Base-by-base conservation (phyloP, 2,888 invertebrate genomes). In the Ochropleura plecta region DNA sequence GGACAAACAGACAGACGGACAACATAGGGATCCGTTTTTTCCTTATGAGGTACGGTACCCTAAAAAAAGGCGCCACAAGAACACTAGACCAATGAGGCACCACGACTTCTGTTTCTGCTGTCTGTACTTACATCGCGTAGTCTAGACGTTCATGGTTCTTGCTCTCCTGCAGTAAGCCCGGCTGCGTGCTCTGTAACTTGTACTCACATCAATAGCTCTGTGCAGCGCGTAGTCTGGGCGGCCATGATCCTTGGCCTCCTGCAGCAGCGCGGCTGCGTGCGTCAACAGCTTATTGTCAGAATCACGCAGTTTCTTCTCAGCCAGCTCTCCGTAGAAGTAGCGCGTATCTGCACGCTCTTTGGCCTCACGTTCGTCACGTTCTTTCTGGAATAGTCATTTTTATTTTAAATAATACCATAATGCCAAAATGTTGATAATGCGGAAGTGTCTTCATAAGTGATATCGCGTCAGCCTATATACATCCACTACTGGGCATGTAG, bases 281-380 rank as follows among this genome's bases (percentile, higher is more conserved):
- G 93, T 89, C 70, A 97, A 94, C 91, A 97, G 95, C 88, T 94
- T 93, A 83, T 95, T 93, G 90, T 97, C 97, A 0, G 95, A 96
- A 68, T 85, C 92, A 2, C 96, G 92, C 66, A 95, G 88, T 84
- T 94, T 93, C 76, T 87, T 84, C 82, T 93, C 91, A 1, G 94
- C 94, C 44, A 93, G 86, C 83, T 86, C 90, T n/a, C 96, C 96
- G 91, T 96, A 94, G 93, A 94, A 96, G 91, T 92, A 82, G 2
- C 93, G 93, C 7, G 87, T 88, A 18, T 94, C 95, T 0, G 93
- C 94, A 0, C 64, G 88, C 88, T 92, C 93, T 42, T 82, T 88
- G 0, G 92, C 93, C 9, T 93, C 93, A 69, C 93, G 92, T 3
- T 94, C 95, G 0, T 89, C 88, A 5, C 95, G 93, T 87, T 96